Percentiles rank a stretch among this genome's conserved stretches.
Evolutionary conservation across 1,140 invertebrate species (phyloP).

Genomic region (Ditylenchus dipsaci): DNA sequence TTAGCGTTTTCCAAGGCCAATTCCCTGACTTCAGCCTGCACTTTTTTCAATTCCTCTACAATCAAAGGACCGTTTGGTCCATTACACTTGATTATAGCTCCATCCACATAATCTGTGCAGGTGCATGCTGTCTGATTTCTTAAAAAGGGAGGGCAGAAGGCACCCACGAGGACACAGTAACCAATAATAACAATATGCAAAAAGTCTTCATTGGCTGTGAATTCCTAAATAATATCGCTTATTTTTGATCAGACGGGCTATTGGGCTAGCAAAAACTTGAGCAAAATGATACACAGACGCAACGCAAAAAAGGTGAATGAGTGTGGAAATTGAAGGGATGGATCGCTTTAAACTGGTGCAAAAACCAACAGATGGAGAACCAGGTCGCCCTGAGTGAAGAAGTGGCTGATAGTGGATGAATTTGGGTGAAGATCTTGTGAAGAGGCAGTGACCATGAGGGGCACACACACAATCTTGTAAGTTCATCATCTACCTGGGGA

Average conservation of each 20-base stretch:
- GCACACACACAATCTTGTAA: neutral
- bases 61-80: slow-evolving; percentile 50
- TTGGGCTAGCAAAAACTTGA: too few relatives aligned
- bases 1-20: slow-evolving; percentile 55
- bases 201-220: too few relatives aligned
- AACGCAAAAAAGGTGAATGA: too few relatives aligned
- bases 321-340: too few relatives aligned
- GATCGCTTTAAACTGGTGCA: too few relatives aligned
- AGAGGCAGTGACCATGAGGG: neutral
- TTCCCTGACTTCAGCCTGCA: slow-evolving; percentile 49
- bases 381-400: neutral
- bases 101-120: slow-evolving; percentile 55
- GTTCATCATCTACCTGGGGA: neutral
- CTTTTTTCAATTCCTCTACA: slow-evolving; percentile 52
- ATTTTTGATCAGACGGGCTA: too few relatives aligned
- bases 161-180: slow-evolving; percentile 2
- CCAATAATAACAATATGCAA: too few relatives aligned
- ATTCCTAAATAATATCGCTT: too few relatives aligned
- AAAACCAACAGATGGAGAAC: neutral
- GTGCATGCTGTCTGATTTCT: slow-evolving; percentile 50
- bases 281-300: too few relatives aligned
- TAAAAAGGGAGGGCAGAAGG: slow-evolving; percentile 47
- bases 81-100: slow-evolving; percentile 54
- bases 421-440: neutral
- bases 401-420: neutral